Conservation (phyloP, 2,113 vertebrate species). For the Leucosticte australis region DNA sequence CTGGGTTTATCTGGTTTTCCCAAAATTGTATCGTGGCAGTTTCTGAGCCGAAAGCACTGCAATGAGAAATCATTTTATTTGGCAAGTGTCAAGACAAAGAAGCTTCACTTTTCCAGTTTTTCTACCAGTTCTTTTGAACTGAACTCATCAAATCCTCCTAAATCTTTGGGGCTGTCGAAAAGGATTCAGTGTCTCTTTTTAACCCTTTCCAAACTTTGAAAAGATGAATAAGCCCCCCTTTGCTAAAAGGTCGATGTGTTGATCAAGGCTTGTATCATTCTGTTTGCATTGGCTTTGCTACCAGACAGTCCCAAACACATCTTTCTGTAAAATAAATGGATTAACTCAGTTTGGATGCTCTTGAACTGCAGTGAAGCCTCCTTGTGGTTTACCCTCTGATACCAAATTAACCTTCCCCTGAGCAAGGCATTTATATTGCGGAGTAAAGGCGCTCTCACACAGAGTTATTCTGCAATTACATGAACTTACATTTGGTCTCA, state of each 20-base stretch:
- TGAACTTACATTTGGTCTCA: not conserved
- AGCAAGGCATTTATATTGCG: not conserved
- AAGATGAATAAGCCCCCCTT: not conserved
- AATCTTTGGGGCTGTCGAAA: rapidly evolving
- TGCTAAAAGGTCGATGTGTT: not conserved
- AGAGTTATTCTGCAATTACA: not conserved
- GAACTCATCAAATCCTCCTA: not conserved
- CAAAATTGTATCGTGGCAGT: not conserved
- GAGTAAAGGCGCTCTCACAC: not conserved
- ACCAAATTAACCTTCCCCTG: not conserved
- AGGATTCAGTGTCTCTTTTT: not conserved
- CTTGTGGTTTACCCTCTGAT: not conserved
- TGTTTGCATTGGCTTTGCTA: not conserved
- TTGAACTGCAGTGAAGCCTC: not conserved
- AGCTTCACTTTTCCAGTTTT: not conserved
- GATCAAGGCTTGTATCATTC: not conserved
- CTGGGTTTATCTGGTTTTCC: not conserved
- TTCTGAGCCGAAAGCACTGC: not conserved
- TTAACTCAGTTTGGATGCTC: not conserved
- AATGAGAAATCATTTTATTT: not conserved
- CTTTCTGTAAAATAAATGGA: not conserved
- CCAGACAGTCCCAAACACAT: not conserved
- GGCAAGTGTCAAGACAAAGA: not conserved
- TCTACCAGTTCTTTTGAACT: not conserved
- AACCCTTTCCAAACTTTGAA: not conserved